phyloP scores from a whole-genome alignment of 2,888 invertebrate species.

The Deroplatys truncata region DNA sequence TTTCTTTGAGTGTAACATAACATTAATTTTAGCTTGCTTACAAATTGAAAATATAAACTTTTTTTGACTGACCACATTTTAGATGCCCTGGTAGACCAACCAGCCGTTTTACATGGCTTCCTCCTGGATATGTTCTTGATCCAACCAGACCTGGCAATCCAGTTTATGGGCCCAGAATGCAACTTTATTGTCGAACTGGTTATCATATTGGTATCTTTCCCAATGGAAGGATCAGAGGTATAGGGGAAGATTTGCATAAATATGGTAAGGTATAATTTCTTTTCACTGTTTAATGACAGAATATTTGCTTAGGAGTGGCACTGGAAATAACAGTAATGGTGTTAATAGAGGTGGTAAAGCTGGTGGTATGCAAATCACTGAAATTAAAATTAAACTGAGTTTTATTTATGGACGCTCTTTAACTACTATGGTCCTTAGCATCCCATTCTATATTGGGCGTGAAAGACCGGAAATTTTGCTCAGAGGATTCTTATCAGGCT shows the following conservation, averaged over 20 bases:
- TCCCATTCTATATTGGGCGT: too few species aligned
- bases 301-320: neutral
- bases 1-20: too few species aligned
- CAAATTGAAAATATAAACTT: too few species aligned
- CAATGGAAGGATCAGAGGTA: constrained; percentile 51
- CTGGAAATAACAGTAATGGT: too few species aligned
- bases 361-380: too few species aligned
- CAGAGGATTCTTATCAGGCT: too few species aligned
- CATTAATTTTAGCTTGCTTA: too few species aligned
- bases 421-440: too few species aligned
- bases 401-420: too few species aligned
- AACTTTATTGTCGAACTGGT: constrained; percentile 54
- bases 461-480: too few species aligned
- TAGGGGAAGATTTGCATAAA: constrained; percentile 48
- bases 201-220: constrained; percentile 52
- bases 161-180: constrained; percentile 49
- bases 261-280: constrained; percentile 45
- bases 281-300: constrained; percentile 14
- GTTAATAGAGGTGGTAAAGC: too few species aligned
- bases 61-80: neutral
- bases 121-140: neutral
- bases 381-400: too few species aligned
- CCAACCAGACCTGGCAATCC: constrained; percentile 42
- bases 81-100: neutral
- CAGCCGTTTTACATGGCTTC: neutral